Evolutionary conservation across 2,888 invertebrate genomes (phyloP).

Genomic region (Phytoseiulus persimilis): DNA sequence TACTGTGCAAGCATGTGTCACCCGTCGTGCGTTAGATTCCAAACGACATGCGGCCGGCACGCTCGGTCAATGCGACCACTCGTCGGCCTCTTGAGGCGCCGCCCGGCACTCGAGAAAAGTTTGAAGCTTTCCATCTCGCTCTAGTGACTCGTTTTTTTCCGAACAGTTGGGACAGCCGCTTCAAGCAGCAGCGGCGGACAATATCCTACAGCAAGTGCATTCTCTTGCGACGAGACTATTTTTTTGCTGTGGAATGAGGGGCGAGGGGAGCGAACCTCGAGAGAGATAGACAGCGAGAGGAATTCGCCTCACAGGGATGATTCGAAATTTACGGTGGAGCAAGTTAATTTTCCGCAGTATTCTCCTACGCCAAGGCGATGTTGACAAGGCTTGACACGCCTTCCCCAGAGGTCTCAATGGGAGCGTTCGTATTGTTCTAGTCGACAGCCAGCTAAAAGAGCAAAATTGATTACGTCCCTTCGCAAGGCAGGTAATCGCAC

Average conservation of each 20-base stretch:
- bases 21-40: neutral
- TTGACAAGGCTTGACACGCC: neutral
- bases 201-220: neutral
- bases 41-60: neutral
- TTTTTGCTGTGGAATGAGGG: neutral
- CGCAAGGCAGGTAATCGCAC: neutral
- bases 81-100: neutral
- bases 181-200: neutral
- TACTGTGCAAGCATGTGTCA: no score
- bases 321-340: neutral
- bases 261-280: neutral
- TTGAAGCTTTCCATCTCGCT: slow-evolving; percentile 5
- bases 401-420: neutral
- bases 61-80: neutral
- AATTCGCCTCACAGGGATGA: neutral
- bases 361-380: neutral
- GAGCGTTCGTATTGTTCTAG: neutral
- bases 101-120: neutral
- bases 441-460: neutral
- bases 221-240: neutral
- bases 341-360: neutral
- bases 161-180: neutral
- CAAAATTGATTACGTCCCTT: neutral
- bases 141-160: neutral
- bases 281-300: no score